A percentile compares a stretch with the other conserved stretches of the same genome.
These are phyloP conservation scores for Ascaphus truei DNA, from an alignment of 2,113 vertebrate species.

Conservation along the genomic window DNA sequence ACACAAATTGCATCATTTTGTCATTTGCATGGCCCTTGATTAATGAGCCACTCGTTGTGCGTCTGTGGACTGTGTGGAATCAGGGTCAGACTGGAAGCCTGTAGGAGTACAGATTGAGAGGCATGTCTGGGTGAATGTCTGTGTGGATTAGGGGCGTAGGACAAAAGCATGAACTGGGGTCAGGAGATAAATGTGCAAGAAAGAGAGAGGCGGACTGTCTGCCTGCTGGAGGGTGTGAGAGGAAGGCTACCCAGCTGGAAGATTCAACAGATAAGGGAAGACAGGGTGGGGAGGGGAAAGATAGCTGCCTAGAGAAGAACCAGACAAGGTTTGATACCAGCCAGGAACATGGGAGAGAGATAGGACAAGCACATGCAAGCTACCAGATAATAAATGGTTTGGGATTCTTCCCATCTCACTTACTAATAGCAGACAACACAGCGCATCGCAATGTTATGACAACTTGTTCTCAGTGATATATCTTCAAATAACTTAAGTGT, in stretches of 20 bases:
- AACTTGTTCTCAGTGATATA: no score
- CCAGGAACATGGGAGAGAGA: no score
- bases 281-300: background rate
- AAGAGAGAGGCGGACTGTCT: background rate
- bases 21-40: background rate
- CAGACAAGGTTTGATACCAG: background rate
- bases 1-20: no score
- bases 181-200: background rate
- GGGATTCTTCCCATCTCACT: no score
- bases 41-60: background rate
- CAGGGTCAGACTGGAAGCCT: background rate
- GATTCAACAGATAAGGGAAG: background rate
- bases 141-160: background rate
- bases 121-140: background rate
- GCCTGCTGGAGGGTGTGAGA: background rate
- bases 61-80: background rate
- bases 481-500: no score
- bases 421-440: no score
- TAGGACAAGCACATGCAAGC: no score
- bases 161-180: background rate
- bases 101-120: background rate
- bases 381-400: no score
- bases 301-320: background rate
- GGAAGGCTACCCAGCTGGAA: background rate
- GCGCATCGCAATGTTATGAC: no score